Percentiles rank a stretch among this genome's conserved stretches.
phyloP scores from a whole-genome alignment of 2,797 vertebrate genomes.

The Gila robusta region DNA sequence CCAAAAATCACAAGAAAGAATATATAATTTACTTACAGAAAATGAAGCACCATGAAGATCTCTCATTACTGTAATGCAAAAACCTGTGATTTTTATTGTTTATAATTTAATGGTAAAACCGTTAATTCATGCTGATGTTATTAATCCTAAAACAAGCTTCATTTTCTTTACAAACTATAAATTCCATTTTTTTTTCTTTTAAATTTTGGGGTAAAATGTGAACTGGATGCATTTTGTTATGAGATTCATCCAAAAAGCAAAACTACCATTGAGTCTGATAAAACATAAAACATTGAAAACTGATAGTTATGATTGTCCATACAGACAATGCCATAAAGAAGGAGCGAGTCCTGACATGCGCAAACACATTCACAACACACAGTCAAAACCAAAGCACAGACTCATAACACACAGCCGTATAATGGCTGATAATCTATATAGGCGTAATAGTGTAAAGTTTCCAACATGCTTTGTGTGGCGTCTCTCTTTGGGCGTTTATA shows the following conservation, averaged over 20 bases:
- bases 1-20: neutral
- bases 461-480: neutral
- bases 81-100: neutral
- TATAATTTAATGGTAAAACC: neutral
- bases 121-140: neutral
- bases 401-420: slow-evolving; percentile 10
- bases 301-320: slow-evolving; percentile 28
- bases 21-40: neutral
- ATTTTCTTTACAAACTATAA: neutral
- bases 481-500: slow-evolving; percentile 42
- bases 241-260: slow-evolving; percentile 20
- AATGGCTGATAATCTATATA: slow-evolving; percentile 31
- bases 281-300: slow-evolving; percentile 25
- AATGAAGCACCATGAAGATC: neutral
- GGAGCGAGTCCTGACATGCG: neutral
- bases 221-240: neutral
- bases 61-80: neutral
- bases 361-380: slow-evolving; percentile 34
- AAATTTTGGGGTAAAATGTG: neutral
- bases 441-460: slow-evolving; percentile 26
- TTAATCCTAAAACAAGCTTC: neutral
- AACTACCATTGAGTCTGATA: slow-evolving; percentile 3
- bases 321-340: slow-evolving; percentile 5
- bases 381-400: slow-evolving; percentile 30
- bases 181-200: neutral